Conservation (phyloP, 1,140 invertebrate species). For the Ooceraea biroi region DNA sequence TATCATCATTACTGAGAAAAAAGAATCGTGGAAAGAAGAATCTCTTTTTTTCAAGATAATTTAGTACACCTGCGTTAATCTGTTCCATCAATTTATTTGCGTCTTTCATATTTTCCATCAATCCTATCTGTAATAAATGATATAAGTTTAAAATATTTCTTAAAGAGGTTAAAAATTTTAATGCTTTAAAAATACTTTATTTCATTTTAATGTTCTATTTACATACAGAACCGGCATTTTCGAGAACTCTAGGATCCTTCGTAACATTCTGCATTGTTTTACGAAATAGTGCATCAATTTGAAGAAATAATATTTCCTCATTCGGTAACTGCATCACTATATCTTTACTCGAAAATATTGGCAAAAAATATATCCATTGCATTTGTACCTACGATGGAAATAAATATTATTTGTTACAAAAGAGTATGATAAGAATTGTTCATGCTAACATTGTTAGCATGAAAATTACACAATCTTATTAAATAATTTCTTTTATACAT, state of each 20-base stretch:
- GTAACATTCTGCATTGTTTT: conserved; percentile 92
- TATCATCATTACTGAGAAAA: conserved; percentile 98
- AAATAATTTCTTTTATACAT: no score
- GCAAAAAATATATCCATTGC: conserved; percentile 96
- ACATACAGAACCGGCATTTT: conserved; percentile 89
- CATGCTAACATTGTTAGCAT: no score
- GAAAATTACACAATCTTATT: no score
- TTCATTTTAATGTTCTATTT: background rate
- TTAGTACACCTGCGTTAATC: conserved; percentile 95
- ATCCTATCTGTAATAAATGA: conserved; percentile 84
- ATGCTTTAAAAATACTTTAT: no score
- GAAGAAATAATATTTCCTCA: conserved; percentile 92
- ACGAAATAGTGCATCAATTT: conserved; percentile 92
- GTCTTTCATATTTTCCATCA: conserved; percentile 92
- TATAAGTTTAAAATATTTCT: background rate
- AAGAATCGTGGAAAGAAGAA: conserved; percentile 97
- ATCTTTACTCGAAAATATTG: conserved; percentile 97
- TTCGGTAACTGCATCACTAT: conserved; percentile 97
- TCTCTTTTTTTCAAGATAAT: conserved; percentile 96
- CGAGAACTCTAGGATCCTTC: conserved; percentile 91
- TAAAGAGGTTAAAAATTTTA: no score
- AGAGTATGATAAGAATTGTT: background rate
- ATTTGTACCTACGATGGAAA: conserved; percentile 88
- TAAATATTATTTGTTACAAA: background rate
- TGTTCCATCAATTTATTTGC: conserved; percentile 92